Conservation (phyloP, 2,113 vertebrate genomes). For the Rousettus leschenaultii region DNA sequence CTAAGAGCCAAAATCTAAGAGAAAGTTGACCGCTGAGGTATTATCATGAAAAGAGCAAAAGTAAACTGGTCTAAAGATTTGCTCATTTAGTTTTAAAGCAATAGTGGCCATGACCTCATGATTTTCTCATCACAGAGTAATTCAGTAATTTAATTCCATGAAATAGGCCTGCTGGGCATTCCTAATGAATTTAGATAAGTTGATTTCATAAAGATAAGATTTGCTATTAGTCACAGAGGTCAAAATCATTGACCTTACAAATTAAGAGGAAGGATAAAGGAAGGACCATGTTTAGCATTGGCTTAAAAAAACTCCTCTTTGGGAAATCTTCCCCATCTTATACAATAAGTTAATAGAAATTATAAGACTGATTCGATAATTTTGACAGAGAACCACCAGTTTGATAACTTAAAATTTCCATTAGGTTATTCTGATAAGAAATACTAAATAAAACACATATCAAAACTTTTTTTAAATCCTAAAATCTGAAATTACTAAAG, state of each 20-base stretch:
- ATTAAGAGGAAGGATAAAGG: not conserved
- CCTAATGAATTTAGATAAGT: constrained; percentile 43
- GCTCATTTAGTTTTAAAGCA: not conserved
- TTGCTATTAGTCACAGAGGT: not conserved
- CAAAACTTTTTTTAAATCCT: not conserved
- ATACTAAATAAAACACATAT: not conserved
- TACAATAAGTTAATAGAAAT: not conserved
- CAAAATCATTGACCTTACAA: constrained; percentile 18
- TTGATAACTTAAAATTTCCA: not conserved
- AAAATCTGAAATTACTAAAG: not conserved
- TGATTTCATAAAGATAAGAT: constrained; percentile 40
- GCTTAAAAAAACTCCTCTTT: not conserved
- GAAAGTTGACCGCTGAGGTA: not conserved
- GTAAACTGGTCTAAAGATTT: not conserved
- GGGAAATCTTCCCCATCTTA: not conserved
- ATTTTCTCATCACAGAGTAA: constrained; percentile 40
- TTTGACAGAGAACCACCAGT: not conserved
- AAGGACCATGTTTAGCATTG: not conserved
- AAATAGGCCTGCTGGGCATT: not conserved
- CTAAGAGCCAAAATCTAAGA: not conserved
- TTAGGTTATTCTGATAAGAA: not conserved
- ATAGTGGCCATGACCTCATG: not conserved
- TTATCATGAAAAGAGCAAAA: not conserved
- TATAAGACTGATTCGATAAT: not conserved
- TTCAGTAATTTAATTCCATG: constrained; percentile 48